These are phyloP conservation scores for Felis catus DNA, from an alignment of 2,113 vertebrate genomes.

Conservation along the genomic window DNA sequence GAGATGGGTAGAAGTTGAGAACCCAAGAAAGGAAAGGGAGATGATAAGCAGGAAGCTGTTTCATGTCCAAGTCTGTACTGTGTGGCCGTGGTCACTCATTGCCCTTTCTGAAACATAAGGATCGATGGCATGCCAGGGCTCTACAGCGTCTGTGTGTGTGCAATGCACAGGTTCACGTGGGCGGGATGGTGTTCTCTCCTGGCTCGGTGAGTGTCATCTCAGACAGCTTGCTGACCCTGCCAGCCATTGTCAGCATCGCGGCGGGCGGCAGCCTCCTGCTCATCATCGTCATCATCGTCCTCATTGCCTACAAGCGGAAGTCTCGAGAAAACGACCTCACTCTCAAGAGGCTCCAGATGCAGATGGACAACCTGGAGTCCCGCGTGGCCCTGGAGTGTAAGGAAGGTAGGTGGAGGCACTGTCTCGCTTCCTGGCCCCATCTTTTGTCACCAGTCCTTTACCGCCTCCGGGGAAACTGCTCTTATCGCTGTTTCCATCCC, in stretches of 20 bases:
- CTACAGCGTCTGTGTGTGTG: conserved; percentile 12
- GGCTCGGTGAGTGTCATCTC: conserved; percentile 94
- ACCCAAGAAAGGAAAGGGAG: not conserved
- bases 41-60: not conserved
- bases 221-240: conserved; percentile 96
- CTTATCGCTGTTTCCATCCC: not conserved
- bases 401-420: conserved; percentile 87
- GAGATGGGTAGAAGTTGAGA: not conserved
- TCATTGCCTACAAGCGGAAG: conserved; percentile 98
- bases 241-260: conserved; percentile 96
- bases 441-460: not conserved
- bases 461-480: accelerated
- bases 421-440: accelerated
- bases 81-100: not conserved
- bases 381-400: conserved; percentile 98
- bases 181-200: conserved; percentile 94
- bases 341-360: conserved; percentile 98
- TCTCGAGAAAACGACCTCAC: conserved; percentile 98
- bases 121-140: not conserved
- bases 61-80: not conserved
- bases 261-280: conserved; percentile 96
- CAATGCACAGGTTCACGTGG: conserved; percentile 92
- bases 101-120: not conserved
- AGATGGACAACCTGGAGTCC: conserved; percentile 99
- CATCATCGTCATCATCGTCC: conserved; percentile 98